Conservation (phyloP, 2,888 invertebrate species). For the Ariolimax columbianus region DNA sequence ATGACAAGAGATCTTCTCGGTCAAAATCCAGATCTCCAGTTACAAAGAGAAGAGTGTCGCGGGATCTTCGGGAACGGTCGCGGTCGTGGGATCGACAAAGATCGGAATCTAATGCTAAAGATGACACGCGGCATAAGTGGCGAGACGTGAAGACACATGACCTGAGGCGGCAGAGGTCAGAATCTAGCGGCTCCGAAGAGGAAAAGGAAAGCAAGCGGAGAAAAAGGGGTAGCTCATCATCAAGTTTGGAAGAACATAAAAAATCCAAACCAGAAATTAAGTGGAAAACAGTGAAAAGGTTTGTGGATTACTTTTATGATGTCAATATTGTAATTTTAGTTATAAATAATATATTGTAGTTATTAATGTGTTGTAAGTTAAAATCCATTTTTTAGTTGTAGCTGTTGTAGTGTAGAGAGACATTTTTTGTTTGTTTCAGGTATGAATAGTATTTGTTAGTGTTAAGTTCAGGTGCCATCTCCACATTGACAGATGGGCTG, state of each 20-base stretch:
- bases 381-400: too few species aligned
- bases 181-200: constrained; percentile 25
- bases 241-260: background rate
- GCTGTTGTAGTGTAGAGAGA: too few species aligned
- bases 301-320: too few species aligned
- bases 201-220: constrained; percentile 16
- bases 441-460: too few species aligned
- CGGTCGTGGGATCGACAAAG: constrained; percentile 39
- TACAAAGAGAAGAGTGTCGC: background rate
- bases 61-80: constrained; percentile 46
- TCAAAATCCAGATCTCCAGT: constrained; percentile 46
- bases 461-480: too few species aligned
- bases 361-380: too few species aligned
- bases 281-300: constrained; percentile 11
- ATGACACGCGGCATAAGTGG: constrained; percentile 4
- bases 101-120: constrained; percentile 19
- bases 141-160: constrained; percentile 27
- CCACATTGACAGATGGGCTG: too few species aligned
- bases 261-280: background rate
- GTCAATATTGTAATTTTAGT: too few species aligned
- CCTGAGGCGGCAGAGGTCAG: constrained; percentile 7
- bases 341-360: too few species aligned
- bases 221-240: background rate
- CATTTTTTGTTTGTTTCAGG: too few species aligned
- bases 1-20: constrained; percentile 30